Conservation (phyloP, 2,113 vertebrate species). For the Poicephalus meyeri region DNA sequence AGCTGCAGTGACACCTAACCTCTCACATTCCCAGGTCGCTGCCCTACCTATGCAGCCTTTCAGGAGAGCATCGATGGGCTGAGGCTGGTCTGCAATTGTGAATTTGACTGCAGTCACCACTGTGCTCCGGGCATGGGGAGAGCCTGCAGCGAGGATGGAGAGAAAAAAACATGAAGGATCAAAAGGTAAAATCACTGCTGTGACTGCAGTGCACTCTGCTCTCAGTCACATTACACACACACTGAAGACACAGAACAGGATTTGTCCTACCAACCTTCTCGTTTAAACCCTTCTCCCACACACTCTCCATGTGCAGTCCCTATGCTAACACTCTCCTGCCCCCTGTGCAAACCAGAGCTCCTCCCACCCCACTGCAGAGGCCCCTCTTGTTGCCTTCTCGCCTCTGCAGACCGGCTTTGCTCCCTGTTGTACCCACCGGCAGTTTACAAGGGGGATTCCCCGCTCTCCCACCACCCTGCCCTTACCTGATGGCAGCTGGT, state of each 20-base stretch:
- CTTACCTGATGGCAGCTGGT: conserved; percentile 86
- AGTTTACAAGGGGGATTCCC: not conserved
- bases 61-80: conserved; percentile 85
- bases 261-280: not conserved
- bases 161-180: not conserved
- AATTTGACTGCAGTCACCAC: conserved; percentile 92
- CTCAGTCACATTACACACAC: accelerated
- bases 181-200: not conserved
- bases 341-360: not conserved
- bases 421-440: not conserved
- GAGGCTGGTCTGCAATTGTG: conserved; percentile 90
- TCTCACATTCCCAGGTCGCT: not conserved
- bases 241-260: not conserved
- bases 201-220: not conserved
- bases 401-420: not conserved
- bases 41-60: conserved; percentile 86
- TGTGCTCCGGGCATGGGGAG: conserved; percentile 85
- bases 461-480: accelerated
- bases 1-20: accelerated
- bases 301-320: not conserved
- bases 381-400: not conserved
- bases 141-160: conserved; percentile 67
- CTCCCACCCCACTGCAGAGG: not conserved
- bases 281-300: not conserved
- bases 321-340: not conserved